Base-by-base conservation (phyloP, 2,888 invertebrate species). In the Orthonevra nobilis region DNA sequence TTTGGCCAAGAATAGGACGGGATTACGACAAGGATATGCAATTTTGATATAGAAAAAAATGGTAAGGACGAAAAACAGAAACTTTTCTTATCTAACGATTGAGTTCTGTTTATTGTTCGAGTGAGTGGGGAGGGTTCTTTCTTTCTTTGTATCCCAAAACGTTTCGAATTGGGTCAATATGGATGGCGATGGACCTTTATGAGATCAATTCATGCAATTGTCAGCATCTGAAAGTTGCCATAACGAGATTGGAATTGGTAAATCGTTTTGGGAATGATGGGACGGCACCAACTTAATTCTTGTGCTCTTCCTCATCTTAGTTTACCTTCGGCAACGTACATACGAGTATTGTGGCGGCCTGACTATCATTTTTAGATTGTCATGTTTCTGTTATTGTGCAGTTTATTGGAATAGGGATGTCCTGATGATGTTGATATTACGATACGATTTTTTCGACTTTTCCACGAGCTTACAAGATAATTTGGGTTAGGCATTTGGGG, bases 121-220 rank as follows among this genome's bases (percentile, higher is more conserved):
- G 12, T 6, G 23, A 19, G 19, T 23, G 3, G 14, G 32, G 15
- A 30, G 7, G 5, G 20, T 15, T 6, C 38, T 23, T 2, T n/a
- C 19, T 10, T 10, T 12, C 10, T 32, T n/a, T n/a, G n/a, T n/a
- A n/a, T n/a, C 6, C 10, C 34, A 36, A 69, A 54, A 34, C 54
- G n/a, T 56, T 69, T 56, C 69, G 52, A 77, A 70, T 60, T 60
- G 77, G 70, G 77, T 72, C 70, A 77, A 30, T 54, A 70, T 70
- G 5, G n/a, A 4, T 60, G 52, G 40, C 15, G 64, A 32, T 61
- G 77, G 60, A 60, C 64, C 52, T 70, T 77, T 77, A 60, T 46
- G 60, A 70, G 64, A 70, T 77, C 70, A 72, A 64, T 58, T 77
- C 48, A 64, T 77, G 77, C 77, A 77, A 77, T 77, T 77, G 77